A percentile compares a stretch with the other conserved stretches of the same genome.
Evolutionary conservation across 2,888 invertebrate species (phyloP).

Genomic region (Griposia aprilina): DNA sequence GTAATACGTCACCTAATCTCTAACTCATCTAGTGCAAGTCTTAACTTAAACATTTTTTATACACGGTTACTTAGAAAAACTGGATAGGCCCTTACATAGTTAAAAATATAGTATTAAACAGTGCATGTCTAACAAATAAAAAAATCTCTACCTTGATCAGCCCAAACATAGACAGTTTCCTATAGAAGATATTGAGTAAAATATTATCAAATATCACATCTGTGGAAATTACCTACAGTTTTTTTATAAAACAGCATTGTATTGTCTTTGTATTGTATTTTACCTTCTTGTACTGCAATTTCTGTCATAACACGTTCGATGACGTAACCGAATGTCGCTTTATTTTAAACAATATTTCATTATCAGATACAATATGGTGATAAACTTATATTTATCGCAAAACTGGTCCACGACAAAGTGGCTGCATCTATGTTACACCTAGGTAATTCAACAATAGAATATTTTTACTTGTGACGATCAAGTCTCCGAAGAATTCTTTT

Average conservation of each 20-base stretch:
- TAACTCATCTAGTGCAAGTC: too few species aligned
- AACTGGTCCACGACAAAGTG: constrained; percentile 10
- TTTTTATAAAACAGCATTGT: constrained; percentile 51
- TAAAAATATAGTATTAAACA: neutral
- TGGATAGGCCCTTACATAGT: too few species aligned
- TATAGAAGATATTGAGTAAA: constrained; percentile 16
- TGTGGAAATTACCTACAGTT: constrained; percentile 38
- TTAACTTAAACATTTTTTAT: neutral
- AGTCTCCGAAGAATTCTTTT: neutral
- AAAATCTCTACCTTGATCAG: neutral
- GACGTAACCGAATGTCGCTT: constrained; percentile 35
- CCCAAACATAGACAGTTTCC: neutral
- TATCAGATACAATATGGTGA: constrained; percentile 25
- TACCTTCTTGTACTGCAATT: constrained; percentile 21
- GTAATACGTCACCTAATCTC: neutral
- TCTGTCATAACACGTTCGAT: constrained; percentile 42
- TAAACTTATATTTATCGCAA: constrained; percentile 32
- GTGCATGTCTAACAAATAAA: neutral
- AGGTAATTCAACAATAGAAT: neutral
- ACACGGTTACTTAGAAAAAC: neutral
- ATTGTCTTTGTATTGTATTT: constrained; percentile 37
- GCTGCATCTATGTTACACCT: neutral
- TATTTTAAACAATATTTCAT: constrained; percentile 42
- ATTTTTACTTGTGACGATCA: too few species aligned
- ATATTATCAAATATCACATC: constrained; percentile 45